A percentile compares a stretch with the other conserved stretches of the same genome.
Conservation (phyloP, 1,140 invertebrate genomes). For the Drosophila arizonae region DNA sequence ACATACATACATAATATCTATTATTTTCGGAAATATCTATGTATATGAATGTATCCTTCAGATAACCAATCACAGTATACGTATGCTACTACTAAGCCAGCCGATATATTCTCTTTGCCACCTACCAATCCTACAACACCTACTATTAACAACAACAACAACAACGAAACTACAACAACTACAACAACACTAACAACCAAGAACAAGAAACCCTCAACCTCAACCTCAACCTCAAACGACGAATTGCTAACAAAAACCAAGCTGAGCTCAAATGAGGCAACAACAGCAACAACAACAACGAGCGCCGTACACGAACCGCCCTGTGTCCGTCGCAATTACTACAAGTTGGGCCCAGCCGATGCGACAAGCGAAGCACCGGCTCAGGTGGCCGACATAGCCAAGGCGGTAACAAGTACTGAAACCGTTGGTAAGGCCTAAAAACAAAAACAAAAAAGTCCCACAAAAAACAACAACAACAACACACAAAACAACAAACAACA, state of each 20-base stretch:
- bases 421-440: conserved; percentile 55
- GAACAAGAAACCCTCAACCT: conserved; percentile 28
- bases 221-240: conserved; percentile 9
- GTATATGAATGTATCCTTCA: conserved; percentile 82
- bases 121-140: conserved; percentile 60
- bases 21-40: conserved; percentile 59
- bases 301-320: conserved; percentile 47
- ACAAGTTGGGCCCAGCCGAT: conserved; percentile 72
- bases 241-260: conserved; percentile 45
- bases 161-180: conserved; percentile 45
- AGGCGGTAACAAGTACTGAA: conserved; percentile 44
- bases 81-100: conserved; percentile 82
- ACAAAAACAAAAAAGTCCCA: not conserved
- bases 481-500: conserved; percentile 12
- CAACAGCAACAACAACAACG: conserved; percentile 7
- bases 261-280: conserved; percentile 65
- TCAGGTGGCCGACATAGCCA: conserved; percentile 17
- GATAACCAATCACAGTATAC: conserved; percentile 80
- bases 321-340: conserved; percentile 68
- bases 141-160: conserved; percentile 75
- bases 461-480: not conserved
- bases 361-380: not conserved
- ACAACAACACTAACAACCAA: conserved; percentile 46
- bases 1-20: conserved; percentile 34
- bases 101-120: conserved; percentile 80